Percentiles rank a stretch among this genome's conserved stretches.
phyloP scores from a whole-genome alignment of 1,140 invertebrate species.

The Thaumatotibia leucotreta region DNA sequence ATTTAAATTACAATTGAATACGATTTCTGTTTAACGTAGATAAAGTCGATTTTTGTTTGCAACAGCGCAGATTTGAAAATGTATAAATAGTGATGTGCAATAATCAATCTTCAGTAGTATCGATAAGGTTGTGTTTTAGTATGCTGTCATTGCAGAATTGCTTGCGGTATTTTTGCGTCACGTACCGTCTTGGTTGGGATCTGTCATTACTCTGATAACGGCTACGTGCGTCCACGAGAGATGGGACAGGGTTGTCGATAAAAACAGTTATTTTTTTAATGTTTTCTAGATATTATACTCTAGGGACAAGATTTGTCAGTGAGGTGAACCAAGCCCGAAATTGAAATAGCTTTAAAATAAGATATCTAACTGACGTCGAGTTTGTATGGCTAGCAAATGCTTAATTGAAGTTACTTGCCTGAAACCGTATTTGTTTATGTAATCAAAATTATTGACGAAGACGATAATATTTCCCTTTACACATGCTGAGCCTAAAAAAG shows the following conservation, averaged over 20 bases:
- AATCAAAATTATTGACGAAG: too few species aligned
- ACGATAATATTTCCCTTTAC: too few species aligned
- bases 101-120: background rate
- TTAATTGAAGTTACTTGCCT: too few species aligned
- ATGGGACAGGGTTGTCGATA: constrained; percentile 32
- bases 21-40: background rate
- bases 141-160: constrained; percentile 24
- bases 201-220: constrained; percentile 72
- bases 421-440: too few species aligned
- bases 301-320: too few species aligned
- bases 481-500: too few species aligned
- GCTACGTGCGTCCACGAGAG: constrained; percentile 50
- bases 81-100: background rate
- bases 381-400: too few species aligned
- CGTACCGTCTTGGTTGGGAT: constrained; percentile 53
- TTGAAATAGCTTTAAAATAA: too few species aligned
- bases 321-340: too few species aligned
- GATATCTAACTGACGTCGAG: too few species aligned
- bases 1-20: background rate
- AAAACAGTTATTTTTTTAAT: constrained; percentile 22
- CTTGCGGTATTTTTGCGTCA: constrained; percentile 57
- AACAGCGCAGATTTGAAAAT: background rate
- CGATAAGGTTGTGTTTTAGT: constrained; percentile 17
- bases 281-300: too few species aligned
- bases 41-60: background rate